Evolutionary conservation across 2,797 vertebrate genomes (phyloP).

Genomic region (Megaceryle alcyon): DNA sequence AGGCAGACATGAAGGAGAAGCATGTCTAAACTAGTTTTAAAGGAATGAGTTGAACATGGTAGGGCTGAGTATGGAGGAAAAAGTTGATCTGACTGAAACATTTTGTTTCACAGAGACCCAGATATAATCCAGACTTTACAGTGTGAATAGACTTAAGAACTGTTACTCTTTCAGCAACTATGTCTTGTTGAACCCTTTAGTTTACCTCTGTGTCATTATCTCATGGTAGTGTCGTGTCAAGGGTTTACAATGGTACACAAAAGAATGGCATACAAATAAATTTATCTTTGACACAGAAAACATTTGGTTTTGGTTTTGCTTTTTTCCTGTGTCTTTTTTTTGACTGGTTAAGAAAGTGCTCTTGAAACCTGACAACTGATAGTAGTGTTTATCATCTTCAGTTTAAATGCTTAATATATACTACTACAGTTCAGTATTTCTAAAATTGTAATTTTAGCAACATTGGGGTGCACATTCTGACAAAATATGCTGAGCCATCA

Average conservation of each 20-base stretch:
- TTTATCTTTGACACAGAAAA: not conserved
- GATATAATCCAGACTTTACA: not conserved
- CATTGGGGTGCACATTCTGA: accelerated
- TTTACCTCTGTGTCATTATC: not conserved
- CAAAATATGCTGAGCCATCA: not conserved
- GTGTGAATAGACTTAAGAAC: not conserved
- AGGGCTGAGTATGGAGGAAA: not conserved
- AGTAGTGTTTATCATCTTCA: not conserved
- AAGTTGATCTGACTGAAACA: not conserved
- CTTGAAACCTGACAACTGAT: not conserved
- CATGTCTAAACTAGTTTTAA: not conserved
- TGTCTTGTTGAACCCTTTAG: not conserved
- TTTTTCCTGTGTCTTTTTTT: not conserved
- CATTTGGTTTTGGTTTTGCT: not conserved
- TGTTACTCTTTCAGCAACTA: not conserved
- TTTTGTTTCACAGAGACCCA: not conserved
- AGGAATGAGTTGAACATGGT: not conserved
- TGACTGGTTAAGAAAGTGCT: not conserved
- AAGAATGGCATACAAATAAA: not conserved
- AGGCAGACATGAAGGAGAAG: not conserved
- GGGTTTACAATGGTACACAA: not conserved
- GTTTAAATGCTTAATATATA: not conserved
- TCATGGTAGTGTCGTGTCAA: not conserved
- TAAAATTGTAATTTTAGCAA: not conserved
- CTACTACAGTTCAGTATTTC: not conserved